phyloP scores from a whole-genome alignment of 2,888 invertebrate genomes.

The Alloplasta piceator region DNA sequence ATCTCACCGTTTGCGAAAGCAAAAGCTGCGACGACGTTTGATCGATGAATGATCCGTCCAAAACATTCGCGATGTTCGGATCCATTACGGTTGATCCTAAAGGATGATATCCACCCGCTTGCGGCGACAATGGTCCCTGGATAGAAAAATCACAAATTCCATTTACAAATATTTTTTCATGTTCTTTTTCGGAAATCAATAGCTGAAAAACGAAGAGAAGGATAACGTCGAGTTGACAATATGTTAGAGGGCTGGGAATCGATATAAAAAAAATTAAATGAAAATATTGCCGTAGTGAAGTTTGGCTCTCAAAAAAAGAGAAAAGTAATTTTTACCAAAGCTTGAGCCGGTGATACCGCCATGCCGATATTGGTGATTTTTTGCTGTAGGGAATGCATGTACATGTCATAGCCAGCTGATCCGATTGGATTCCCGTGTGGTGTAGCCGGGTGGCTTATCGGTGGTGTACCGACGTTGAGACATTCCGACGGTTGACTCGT shows the following conservation, averaged over 20 bases:
- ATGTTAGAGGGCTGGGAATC: no score
- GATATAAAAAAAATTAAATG: no score
- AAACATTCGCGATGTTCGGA: constrained; percentile 27
- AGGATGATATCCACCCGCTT: constrained; percentile 75
- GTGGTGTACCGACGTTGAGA: constrained; percentile 81
- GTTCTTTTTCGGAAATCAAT: no score
- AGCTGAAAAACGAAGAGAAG: no score
- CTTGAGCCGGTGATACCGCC: constrained; percentile 70
- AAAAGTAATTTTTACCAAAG: constrained; percentile 69
- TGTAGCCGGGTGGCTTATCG: constrained; percentile 86
- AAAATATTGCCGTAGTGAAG: no score
- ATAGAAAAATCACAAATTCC: background rate
- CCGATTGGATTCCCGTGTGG: constrained; percentile 87
- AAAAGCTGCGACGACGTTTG: constrained; percentile 62
- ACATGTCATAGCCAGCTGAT: constrained; percentile 85
- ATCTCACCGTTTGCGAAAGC: constrained; percentile 73
- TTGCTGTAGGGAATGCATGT: constrained; percentile 89
- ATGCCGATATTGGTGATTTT: constrained; percentile 86
- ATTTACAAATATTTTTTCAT: no score
- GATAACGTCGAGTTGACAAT: no score
- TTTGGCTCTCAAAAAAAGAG: background rate
- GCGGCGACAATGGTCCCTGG: constrained; percentile 83
- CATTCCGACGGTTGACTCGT: constrained; percentile 84
- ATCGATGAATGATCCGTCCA: constrained; percentile 61
- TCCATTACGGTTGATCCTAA: constrained; percentile 27